Evolutionary conservation across 1,140 invertebrate genomes (phyloP), one percentile per base, ranked within the genome.

Genomic region (Drosophila orena): DNA sequence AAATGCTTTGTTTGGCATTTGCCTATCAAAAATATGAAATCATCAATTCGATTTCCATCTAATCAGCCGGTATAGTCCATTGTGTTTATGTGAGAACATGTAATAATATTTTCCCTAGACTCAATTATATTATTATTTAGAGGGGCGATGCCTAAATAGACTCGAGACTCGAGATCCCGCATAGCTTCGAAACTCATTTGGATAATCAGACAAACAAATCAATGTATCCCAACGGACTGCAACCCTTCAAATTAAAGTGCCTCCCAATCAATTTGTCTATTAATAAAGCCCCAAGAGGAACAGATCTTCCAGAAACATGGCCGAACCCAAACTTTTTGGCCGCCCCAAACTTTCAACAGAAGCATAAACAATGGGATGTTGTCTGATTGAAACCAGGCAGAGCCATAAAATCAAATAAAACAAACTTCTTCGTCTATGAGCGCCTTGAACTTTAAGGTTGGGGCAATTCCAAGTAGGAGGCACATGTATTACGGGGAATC

Each of bases 361-460:
- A 65, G 50, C 79, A 88, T 88, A 88, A 86, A 88, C 83, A 88
- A 74, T 83, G 66, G 38, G 27, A 53, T 76, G 46, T 43, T 61
- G 60, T 66, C 68, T 71, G 80, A 83, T 79, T 84, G 75, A 79
- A 59, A 40, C 75, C 58, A 64, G 58, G 40, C 55, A 52, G 46
- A 60, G 37, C 57, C 80, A 66, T 83, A 77, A 77, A 88, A 30
- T 8, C 30, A 30, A 79, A 81, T 79, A 81, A 79, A 88, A 79
- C 83, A 88, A 65, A 79, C 79, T 61, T 84, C 70, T 79, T 54
- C 46, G 71, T 42, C 77, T 65, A 85, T 55, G 77, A 81, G 77
- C 81, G 79, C 84, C 83, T 88, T 88, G 83, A 88, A 88, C 83
- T 88, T 88, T 88, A 47, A 49, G 75, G 65, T 27, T n/a, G 74